These are phyloP conservation scores for Colius striatus DNA, from an alignment of 2,113 vertebrate genomes.

Conservation along the genomic window DNA sequence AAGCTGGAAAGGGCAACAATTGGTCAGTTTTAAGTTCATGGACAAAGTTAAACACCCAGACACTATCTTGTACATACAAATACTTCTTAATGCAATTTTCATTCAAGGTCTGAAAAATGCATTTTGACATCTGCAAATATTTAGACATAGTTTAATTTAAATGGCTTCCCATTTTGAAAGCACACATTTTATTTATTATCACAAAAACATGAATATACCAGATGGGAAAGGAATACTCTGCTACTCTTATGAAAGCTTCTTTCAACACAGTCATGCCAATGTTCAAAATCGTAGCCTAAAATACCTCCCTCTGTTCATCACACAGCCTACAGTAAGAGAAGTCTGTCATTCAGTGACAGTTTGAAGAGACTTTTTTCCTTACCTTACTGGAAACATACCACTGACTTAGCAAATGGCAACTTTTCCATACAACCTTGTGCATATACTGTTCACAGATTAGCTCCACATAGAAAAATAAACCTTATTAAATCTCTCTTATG, in stretches of 20 bases:
- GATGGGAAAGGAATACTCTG: conserved; percentile 36
- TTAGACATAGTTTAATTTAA: conserved; percentile 38
- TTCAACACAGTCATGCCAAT: conserved; percentile 34
- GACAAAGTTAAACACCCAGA: neutral
- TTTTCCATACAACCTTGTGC: conserved; percentile 24
- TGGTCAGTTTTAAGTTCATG: neutral
- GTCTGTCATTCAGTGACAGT: neutral
- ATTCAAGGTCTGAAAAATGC: neutral
- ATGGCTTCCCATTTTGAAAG: conserved; percentile 28
- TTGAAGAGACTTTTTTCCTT: conserved; percentile 17
- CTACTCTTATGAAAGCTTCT: conserved; percentile 25
- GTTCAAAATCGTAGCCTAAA: conserved; percentile 41
- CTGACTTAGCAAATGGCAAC: neutral
- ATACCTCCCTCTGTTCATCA: conserved; percentile 19
- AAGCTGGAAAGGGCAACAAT: neutral
- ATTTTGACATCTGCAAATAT: conserved; percentile 38
- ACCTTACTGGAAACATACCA: conserved; percentile 17
- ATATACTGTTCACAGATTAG: neutral
- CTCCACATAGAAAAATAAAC: neutral
- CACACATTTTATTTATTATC: conserved; percentile 42
- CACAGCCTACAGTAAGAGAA: conserved; percentile 21
- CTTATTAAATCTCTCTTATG: neutral
- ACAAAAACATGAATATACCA: neutral
- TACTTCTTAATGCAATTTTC: neutral
- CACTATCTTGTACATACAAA: neutral